Percentiles rank a stretch among this genome's conserved stretches.
These are phyloP conservation scores for Choloepus hoffmanni DNA, from an alignment of 2,113 vertebrate genomes.

Conservation along the genomic window DNA sequence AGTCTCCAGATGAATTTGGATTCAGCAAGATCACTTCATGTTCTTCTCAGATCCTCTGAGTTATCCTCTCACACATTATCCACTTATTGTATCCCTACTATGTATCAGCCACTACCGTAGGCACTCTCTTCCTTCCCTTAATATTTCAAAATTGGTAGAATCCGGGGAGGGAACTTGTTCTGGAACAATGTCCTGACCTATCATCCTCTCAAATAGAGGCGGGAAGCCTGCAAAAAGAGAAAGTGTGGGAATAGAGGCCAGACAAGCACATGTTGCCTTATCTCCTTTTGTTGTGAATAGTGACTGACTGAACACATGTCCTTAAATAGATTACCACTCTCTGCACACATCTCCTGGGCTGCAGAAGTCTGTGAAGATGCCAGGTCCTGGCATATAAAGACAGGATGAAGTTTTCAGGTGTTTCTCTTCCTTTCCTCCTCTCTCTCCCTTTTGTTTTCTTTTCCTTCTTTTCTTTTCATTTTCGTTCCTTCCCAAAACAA, in stretches of 20 bases:
- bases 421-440: background rate
- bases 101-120: background rate
- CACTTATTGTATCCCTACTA: background rate
- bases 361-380: background rate
- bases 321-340: background rate
- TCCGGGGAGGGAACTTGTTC: background rate
- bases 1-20: background rate
- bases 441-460: background rate
- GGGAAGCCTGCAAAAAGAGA: background rate
- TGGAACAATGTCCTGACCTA: background rate
- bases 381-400: background rate
- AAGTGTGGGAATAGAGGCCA: background rate
- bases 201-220: background rate
- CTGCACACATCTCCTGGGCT: background rate
- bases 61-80: background rate
- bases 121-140: background rate
- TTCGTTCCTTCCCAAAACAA: slow-evolving; percentile 21
- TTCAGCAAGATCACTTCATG: background rate
- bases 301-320: background rate
- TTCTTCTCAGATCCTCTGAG: background rate
- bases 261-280: accelerated
- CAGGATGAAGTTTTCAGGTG: background rate
- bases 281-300: background rate
- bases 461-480: background rate
- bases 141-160: background rate